These are phyloP conservation scores for Bucorvus abyssinicus DNA, from an alignment of 2,797 vertebrate genomes.

Conservation along the genomic window DNA sequence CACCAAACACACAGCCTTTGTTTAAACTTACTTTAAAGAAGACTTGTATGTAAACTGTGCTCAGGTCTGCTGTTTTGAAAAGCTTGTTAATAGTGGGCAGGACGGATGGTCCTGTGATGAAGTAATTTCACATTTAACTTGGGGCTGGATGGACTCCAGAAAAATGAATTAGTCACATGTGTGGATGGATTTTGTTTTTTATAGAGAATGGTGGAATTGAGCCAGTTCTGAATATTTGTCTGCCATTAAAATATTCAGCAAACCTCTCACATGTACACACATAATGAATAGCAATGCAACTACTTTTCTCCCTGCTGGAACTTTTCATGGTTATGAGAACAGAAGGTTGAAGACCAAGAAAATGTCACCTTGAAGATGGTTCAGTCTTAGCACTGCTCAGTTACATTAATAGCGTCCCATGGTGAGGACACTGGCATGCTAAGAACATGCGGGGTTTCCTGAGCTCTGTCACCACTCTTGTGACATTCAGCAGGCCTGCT, in stretches of 20 bases:
- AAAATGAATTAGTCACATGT: constrained; percentile 57
- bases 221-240: constrained; percentile 46
- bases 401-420: neutral
- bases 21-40: constrained; percentile 66
- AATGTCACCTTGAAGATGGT: constrained; percentile 1
- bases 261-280: neutral
- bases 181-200: constrained; percentile 49
- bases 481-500: neutral
- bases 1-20: constrained; percentile 38
- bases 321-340: neutral
- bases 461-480: neutral
- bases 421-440: neutral
- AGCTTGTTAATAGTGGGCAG: constrained; percentile 24
- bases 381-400: neutral
- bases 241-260: constrained; percentile 59
- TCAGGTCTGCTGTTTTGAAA: constrained; percentile 55
- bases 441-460: neutral
- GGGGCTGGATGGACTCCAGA: constrained; percentile 37
- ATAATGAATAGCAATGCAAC: constrained; percentile 11
- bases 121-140: constrained; percentile 57
- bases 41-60: constrained; percentile 33
- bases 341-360: constrained; percentile 10
- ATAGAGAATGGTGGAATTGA: constrained; percentile 15
- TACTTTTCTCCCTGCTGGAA: constrained; percentile 15
- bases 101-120: constrained; percentile 29